Percentiles rank a stretch among this genome's conserved stretches.
Evolutionary conservation across 2,113 vertebrate species (phyloP).

Genomic region (Cyprinodon variegatus): DNA sequence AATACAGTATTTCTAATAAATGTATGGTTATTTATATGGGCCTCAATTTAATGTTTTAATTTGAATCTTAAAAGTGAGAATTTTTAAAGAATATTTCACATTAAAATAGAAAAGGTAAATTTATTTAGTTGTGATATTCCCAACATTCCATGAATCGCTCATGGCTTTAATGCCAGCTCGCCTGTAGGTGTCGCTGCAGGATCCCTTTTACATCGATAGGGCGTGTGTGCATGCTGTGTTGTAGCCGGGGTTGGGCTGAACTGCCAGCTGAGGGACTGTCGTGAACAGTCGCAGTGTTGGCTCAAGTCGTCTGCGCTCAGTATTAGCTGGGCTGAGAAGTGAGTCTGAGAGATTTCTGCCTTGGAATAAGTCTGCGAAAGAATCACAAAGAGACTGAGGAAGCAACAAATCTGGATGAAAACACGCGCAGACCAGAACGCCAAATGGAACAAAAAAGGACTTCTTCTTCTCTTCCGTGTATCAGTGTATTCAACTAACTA

Average conservation of each 20-base stretch:
- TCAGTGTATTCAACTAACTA: constrained; percentile 55
- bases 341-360: background rate
- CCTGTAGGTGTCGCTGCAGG: constrained; percentile 50
- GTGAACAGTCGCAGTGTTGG: constrained; percentile 35
- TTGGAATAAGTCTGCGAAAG: background rate
- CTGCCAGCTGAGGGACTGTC: constrained; percentile 50
- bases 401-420: constrained; percentile 41
- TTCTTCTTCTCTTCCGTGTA: constrained; percentile 21
- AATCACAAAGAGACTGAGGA: background rate
- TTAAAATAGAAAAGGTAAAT: no score
- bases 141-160: constrained; percentile 2
- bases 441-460: constrained; percentile 65
- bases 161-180: accelerated
- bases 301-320: constrained; percentile 15
- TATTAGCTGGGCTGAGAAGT: constrained; percentile 34
- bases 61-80: background rate
- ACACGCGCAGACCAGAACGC: constrained; percentile 41
- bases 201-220: background rate
- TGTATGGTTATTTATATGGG: no score
- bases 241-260: constrained; percentile 19
- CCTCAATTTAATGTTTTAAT: background rate
- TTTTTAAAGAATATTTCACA: background rate
- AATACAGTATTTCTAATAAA: no score
- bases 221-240: constrained; percentile 5
- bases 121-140: background rate